phyloP scores from a whole-genome alignment of 2,888 invertebrate genomes.

The Apocheima hispidaria region DNA sequence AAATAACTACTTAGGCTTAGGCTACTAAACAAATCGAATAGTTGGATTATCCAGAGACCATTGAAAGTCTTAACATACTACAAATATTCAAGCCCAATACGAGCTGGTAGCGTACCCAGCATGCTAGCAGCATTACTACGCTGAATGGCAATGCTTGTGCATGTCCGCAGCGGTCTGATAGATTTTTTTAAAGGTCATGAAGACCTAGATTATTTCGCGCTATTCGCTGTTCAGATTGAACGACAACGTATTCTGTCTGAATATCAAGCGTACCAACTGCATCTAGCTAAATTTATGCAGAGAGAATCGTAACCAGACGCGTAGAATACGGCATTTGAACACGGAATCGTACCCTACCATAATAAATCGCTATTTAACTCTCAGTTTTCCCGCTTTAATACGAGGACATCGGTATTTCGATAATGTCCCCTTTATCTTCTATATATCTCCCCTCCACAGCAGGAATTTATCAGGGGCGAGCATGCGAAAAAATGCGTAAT shows the following conservation, averaged over 20 bases:
- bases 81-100: too few relatives aligned
- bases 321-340: slow-evolving; percentile 36
- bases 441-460: slow-evolving; percentile 70
- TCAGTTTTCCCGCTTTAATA: slow-evolving; percentile 80
- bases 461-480: slow-evolving; percentile 77
- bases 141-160: too few relatives aligned
- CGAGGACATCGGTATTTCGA: slow-evolving; percentile 83
- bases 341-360: slow-evolving; percentile 50
- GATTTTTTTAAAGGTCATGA: too few relatives aligned
- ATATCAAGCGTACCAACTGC: slow-evolving; percentile 6
- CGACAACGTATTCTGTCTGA: neutral
- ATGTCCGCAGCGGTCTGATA: too few relatives aligned
- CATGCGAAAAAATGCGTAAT: slow-evolving; percentile 82
- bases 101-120: too few relatives aligned
- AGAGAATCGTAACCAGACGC: slow-evolving; percentile 30
- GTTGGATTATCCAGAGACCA: too few relatives aligned
- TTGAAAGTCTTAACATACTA: too few relatives aligned
- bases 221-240: neutral
- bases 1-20: too few relatives aligned
- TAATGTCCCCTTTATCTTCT: slow-evolving; percentile 81
- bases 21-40: too few relatives aligned
- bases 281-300: slow-evolving; percentile 42
- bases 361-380: slow-evolving; percentile 82
- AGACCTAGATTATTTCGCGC: too few relatives aligned
- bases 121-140: too few relatives aligned